Base-by-base conservation (phyloP, 2,888 invertebrate genomes). In the Xylota sylvarum region DNA sequence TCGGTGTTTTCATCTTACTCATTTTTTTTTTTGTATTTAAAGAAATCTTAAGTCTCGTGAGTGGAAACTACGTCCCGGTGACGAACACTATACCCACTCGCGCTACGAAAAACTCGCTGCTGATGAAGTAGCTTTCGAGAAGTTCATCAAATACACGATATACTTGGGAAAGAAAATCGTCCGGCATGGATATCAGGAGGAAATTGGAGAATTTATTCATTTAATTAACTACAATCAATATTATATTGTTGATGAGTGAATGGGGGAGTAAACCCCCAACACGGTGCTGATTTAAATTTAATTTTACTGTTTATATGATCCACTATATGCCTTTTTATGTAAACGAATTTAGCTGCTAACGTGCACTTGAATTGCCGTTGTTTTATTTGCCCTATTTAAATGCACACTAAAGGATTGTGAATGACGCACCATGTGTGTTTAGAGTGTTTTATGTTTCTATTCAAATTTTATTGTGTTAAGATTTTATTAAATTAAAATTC, bases 251-350 rank as follows among this genome's bases (percentile, higher is more conserved):
- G 84, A 87, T 94, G 97, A 91, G 96, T 93, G 92, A 98, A 98
- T 23, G 3, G 23, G 23, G 3, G 93, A 91, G 98, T 98, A 94
- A 98, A 98, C 92, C n/a, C 9, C 40, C 43, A 5, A 14, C 32
- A 30, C 43, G 37, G 69, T 35, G 52, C 60, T 62, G 3, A 9
- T 52, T 23, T 52, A 4, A 32, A 5, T 40, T 52, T 9, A 46
- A 55, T 56, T 72, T 58, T 48, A 40, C n/a, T n/a, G 19, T 17
- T 52, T 30, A 14, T 56, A 46, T 56, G 23, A 55, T 73, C 65
- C 79, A 67, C 58, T 72, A 56, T 43, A 10, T 83, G 78, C 83
- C 83, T 83, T 82, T 76, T 60, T 52, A 23, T 48, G 32, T 32
- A 14, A 67, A 65, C 65, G 43, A 73, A 58, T 67, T 78, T 67